Base-by-base conservation (phyloP, 2,888 invertebrate species). In the Hirtodrosophila trivittata region DNA sequence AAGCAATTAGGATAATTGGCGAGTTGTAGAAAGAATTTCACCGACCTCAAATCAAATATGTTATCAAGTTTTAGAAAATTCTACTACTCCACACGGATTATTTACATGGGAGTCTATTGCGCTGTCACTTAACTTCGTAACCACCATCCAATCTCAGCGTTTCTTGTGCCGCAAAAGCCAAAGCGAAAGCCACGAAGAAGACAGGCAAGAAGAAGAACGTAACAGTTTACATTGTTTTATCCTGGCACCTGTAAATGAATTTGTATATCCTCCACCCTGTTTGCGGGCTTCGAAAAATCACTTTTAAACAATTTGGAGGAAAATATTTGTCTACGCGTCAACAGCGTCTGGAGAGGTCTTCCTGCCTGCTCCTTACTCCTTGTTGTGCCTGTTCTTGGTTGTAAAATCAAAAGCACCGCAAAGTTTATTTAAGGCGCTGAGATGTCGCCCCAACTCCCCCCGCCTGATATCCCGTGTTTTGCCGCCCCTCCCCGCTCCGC, bases 281-380 rank as follows among this genome's bases (percentile, higher is more conserved):
- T 7, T 43, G 26, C 32, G 9, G 21, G 8, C 38, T 38, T 38
- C 55, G 33, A 67, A 64, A 70, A 86, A 87, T 85, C 87, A 85
- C 80, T 87, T 86, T 73, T 64, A 73, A 86, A 76, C 87, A 87
- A 87, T 86, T 87, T 87, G 63, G 49, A 51, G 47, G 62, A 64
- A 77, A 82, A 82, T 82, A 87, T 82, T 82, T 82, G 86, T 87
- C 78, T 73, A 64, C 59, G 68, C 87, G 66, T 81, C 87, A 83
- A 69, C 86, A 66, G 57, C 54, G 46, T 54, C 54, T 39, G 58
- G 80, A 63, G 42, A 33, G 30, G 14, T 51, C 45, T 69, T 41
- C 28, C 30, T 32, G n/a, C 16, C 13, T n/a, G 30, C 54, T 39
- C 26, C 47, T 43, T 43, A n/a, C 46, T 65, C 39, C 32, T n/a